Conservation (phyloP, 2,888 invertebrate species). For the Hydropsyche betteni region DNA sequence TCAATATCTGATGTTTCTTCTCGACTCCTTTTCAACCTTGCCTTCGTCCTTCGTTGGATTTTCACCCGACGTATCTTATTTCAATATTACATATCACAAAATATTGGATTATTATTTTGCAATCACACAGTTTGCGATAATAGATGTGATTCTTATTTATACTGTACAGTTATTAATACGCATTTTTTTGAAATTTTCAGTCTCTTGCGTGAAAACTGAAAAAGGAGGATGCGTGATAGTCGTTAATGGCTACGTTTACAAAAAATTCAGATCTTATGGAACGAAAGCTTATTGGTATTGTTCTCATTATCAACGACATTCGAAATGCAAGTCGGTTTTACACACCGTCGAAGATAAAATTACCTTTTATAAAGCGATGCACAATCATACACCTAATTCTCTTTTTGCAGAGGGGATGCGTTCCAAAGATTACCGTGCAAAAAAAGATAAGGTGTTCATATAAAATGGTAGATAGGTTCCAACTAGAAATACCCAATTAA, state of each 20-base stretch:
- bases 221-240: background rate
- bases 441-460: no score
- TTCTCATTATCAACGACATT: constrained; percentile 13
- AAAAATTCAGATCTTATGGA: constrained; percentile 12
- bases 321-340: background rate
- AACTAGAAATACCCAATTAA: no score
- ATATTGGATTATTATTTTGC: background rate
- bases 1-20: no score
- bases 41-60: no score
- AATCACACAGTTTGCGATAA: no score
- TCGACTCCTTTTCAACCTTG: no score
- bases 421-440: no score
- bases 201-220: background rate
- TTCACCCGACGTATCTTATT: no score
- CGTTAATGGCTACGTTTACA: background rate
- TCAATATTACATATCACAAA: background rate
- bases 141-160: background rate
- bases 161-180: background rate
- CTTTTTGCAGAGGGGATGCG: no score
- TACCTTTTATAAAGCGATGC: background rate
- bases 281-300: constrained; percentile 20
- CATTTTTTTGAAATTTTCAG: constrained; percentile 2
- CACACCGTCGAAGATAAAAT: constrained; percentile 7
- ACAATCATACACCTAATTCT: constrained; percentile 2
- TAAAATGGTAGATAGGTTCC: no score